Base-by-base conservation (phyloP, 2,888 invertebrate genomes). In the Nephrotoma guestfalica region DNA sequence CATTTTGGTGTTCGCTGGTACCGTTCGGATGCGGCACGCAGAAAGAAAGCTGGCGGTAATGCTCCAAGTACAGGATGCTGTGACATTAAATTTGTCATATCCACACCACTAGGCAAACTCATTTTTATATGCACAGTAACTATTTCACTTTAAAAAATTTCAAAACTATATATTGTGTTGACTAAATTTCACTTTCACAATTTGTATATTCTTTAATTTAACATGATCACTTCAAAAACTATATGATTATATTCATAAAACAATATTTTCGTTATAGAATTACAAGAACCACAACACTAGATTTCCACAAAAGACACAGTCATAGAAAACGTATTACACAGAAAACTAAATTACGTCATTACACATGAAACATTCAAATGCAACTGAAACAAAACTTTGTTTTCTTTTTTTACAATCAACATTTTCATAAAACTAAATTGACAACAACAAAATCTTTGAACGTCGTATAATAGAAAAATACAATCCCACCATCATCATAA, bases 1-100 rank as follows among this genome's bases (percentile, higher is more conserved):
- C 99, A 99, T 92, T 99, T 99, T 71, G 99, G 99, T 18, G 99
- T 98, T 88, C 98, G 93, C 91, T 98, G 98, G 92, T 98, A 98
- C 89, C 98, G 94, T 91, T 98, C 98, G 40, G 96, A 96, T 87
- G 97, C 97, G 87, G 97, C 97, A 89, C 97, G 93, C 87, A 97
- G 92, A 91, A 97, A 97, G 92, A 97, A 97, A n/a, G 95, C 95
- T 88, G 97, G 97, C 86, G 97, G 97, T 89, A 96, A 91, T 0
- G 95, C 95, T 47, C 96, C 96, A 90, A 97, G 90, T 87, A 97
- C 96, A 71, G 96, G 96, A 91, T 95, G 95, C 90, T 97, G 97
- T 89, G 96, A 96, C 93, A 97, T 96, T 90, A 97, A 91, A 90
- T 96, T 95, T 87, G 96, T 95, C 92, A 97, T 96, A 92, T 97